These are phyloP conservation scores for Macrotis lagotis DNA, from an alignment of 2,113 vertebrate genomes.

Conservation along the genomic window DNA sequence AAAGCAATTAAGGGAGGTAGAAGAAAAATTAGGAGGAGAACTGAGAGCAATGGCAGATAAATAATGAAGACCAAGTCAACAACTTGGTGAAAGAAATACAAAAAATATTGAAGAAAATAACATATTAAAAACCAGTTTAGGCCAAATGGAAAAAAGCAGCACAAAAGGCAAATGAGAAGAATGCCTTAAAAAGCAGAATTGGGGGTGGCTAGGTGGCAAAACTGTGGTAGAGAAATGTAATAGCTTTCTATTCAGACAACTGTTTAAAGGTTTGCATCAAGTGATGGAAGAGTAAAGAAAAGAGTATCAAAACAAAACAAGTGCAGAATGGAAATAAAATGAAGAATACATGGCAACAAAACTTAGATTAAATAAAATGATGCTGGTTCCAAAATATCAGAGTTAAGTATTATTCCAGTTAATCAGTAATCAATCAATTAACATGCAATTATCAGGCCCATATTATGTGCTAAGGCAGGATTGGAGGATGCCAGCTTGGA, in stretches of 20 bases:
- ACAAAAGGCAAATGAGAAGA: no score
- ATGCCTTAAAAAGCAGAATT: no score
- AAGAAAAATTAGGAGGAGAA: no score
- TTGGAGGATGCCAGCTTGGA: no score
- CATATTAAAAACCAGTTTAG: no score
- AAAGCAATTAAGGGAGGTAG: no score
- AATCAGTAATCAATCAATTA: neutral
- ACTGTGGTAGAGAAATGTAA: neutral
- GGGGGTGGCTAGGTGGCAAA: no score
- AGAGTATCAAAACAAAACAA: neutral
- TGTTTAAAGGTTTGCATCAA: neutral
- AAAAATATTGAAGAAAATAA: no score
- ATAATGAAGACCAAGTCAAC: no score
- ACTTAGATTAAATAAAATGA: neutral
- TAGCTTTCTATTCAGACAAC: neutral
- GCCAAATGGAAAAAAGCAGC: no score
- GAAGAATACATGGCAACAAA: neutral
- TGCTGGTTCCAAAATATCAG: neutral
- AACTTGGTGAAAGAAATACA: no score
- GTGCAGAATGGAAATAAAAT: neutral
- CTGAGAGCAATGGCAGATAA: no score
- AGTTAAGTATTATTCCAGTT: neutral
- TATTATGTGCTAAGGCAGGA: neutral
- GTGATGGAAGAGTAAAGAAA: neutral
- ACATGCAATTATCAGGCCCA: neutral